These are phyloP conservation scores for Eupithecia inturbata DNA, from an alignment of 2,888 invertebrate genomes.

Conservation along the genomic window DNA sequence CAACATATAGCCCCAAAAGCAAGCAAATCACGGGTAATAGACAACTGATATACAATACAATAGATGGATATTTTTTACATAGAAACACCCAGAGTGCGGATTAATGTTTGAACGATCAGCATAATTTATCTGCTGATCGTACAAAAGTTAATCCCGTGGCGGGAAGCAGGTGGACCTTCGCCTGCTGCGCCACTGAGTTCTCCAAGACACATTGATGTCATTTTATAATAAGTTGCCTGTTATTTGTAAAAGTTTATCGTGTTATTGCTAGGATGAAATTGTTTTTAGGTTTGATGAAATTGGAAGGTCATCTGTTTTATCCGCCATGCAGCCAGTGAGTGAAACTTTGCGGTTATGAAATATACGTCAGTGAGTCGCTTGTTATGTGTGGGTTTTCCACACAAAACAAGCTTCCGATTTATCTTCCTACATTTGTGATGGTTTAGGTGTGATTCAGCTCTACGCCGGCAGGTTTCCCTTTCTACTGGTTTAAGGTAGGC, in stretches of 20 bases:
- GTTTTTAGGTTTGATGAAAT: slow-evolving; percentile 22
- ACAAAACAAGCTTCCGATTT: too few relatives aligned
- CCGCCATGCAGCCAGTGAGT: slow-evolving; percentile 23
- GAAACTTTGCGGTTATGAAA: slow-evolving; percentile 20
- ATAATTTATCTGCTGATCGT: not conserved
- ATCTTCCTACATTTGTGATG: not conserved
- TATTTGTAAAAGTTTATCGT: not conserved
- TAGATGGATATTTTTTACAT: too few relatives aligned
- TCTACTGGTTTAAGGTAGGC: not conserved
- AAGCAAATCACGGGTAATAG: too few relatives aligned
- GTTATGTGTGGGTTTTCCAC: not conserved
- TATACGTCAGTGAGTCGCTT: not conserved
- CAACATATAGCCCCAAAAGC: too few relatives aligned
- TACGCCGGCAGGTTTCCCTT: not conserved
- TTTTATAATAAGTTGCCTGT: not conserved
- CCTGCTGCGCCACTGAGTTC: not conserved
- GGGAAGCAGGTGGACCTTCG: too few relatives aligned
- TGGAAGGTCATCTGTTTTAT: slow-evolving; percentile 30
- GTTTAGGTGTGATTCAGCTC: not conserved
- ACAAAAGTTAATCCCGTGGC: too few relatives aligned
- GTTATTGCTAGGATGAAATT: slow-evolving; percentile 8
- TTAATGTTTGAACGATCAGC: too few relatives aligned
- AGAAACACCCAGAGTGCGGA: too few relatives aligned
- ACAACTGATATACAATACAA: too few relatives aligned
- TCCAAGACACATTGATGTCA: not conserved